Percentiles rank a stretch among this genome's conserved stretches.
Conservation (phyloP, 2,113 vertebrate genomes). For the Albula goreensis region DNA sequence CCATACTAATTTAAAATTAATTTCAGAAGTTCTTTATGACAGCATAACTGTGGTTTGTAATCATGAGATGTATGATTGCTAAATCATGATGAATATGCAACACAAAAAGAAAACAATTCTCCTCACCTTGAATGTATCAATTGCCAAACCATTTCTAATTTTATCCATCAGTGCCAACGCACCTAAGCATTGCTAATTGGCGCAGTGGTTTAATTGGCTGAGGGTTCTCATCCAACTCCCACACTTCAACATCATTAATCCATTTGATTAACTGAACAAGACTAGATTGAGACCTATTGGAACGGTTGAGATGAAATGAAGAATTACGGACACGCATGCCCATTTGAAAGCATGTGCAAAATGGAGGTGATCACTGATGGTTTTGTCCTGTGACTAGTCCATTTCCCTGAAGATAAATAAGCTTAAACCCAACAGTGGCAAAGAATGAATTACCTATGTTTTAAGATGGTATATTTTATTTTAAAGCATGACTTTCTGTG, state of each 20-base stretch:
- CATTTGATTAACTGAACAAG: background rate
- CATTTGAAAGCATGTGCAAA: background rate
- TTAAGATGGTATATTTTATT: background rate
- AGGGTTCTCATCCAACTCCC: background rate
- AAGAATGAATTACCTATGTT: background rate
- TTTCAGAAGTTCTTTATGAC: background rate
- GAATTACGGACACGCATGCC: background rate
- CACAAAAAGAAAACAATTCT: background rate
- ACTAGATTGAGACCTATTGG: background rate
- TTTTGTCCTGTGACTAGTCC: background rate
- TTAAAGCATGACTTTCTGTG: background rate
- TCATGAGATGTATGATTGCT: background rate
- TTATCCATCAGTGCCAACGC: background rate
- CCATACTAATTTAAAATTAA: background rate
- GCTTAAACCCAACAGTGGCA: background rate
- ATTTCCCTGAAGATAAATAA: background rate
- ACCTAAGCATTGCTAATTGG: background rate
- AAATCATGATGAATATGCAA: background rate
- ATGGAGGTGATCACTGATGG: background rate
- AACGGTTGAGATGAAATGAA: background rate
- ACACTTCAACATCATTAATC: constrained; percentile 2
- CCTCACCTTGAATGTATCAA: background rate
- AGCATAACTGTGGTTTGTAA: background rate
- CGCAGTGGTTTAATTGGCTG: background rate
- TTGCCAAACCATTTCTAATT: background rate